Conservation (phyloP, 1,140 invertebrate species). For the Euura lappo region DNA sequence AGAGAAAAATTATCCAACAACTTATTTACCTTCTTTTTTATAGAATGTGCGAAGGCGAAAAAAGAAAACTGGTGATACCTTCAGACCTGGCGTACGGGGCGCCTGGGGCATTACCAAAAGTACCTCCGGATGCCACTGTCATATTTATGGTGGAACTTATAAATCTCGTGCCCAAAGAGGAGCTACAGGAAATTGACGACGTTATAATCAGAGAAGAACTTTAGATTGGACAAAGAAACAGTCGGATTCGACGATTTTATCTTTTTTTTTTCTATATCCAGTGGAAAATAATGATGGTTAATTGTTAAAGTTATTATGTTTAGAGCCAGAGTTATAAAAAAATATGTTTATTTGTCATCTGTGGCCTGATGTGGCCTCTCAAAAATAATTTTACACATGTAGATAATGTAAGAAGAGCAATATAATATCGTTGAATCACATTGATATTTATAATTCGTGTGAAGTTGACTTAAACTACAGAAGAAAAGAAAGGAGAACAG, state of each 20-base stretch:
- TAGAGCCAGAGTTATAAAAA: neutral
- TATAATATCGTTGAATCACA: neutral
- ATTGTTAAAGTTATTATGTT: too few relatives aligned
- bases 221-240: conserved; percentile 14
- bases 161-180: conserved; percentile 75
- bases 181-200: conserved; percentile 51
- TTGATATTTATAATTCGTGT: neutral
- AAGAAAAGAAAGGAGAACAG: too few relatives aligned
- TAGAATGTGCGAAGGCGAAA: conserved; percentile 85
- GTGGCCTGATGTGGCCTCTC: neutral
- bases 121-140: conserved; percentile 79
- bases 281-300: too few relatives aligned
- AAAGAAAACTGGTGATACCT: conserved; percentile 83
- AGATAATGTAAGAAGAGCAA: neutral
- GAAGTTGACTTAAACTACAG: too few relatives aligned
- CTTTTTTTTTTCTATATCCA: too few relatives aligned
- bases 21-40: conserved; percentile 28
- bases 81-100: conserved; percentile 84
- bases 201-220: conserved; percentile 34
- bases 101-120: conserved; percentile 79
- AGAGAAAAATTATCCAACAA: neutral
- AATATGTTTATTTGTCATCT: conserved; percentile 1
- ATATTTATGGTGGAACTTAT: conserved; percentile 85
- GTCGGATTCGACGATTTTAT: too few relatives aligned
- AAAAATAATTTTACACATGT: neutral